These are phyloP conservation scores for Neria commutata DNA, from an alignment of 2,888 invertebrate species.

Conservation along the genomic window DNA sequence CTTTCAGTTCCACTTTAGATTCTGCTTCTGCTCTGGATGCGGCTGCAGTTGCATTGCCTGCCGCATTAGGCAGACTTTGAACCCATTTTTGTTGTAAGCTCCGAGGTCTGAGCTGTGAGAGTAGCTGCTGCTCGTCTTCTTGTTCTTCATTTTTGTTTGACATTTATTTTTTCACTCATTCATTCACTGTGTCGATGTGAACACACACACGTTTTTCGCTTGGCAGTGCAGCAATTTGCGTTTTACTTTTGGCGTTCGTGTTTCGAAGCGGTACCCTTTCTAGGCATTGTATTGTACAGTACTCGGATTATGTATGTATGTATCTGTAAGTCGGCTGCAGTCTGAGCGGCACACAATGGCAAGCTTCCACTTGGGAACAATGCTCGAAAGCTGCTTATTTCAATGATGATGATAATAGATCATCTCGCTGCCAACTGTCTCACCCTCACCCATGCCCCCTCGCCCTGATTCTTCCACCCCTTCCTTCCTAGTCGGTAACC, in stretches of 20 bases:
- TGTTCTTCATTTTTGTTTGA: conserved; percentile 43
- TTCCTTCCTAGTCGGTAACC: too few relatives aligned
- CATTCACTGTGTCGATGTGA: conserved; percentile 52
- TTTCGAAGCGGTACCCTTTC: conserved; percentile 30
- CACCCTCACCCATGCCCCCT: neutral
- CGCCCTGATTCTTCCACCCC: too few relatives aligned
- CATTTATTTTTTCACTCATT: conserved; percentile 51
- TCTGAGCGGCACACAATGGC: conserved; percentile 21
- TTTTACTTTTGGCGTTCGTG: conserved; percentile 30
- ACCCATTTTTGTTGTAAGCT: conserved; percentile 23
- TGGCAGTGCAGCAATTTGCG: conserved; percentile 26
- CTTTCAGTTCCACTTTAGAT: too few relatives aligned
- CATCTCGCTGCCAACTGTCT: conserved; percentile 34
- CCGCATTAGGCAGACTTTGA: conserved; percentile 9
- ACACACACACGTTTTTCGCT: conserved; percentile 47
- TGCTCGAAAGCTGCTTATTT: conserved; percentile 56
- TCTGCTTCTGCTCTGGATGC: neutral
- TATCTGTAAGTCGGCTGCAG: conserved; percentile 10
- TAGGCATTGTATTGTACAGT: conserved; percentile 12
- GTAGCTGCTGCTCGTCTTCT: conserved; percentile 44
- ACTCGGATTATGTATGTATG: conserved; percentile 1
- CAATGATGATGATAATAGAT: conserved; percentile 57
- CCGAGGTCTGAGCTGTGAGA: too few relatives aligned
- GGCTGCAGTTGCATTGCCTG: neutral
- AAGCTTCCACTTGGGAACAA: conserved; percentile 49